phyloP scores from a whole-genome alignment of 2,888 invertebrate genomes.

The Ceramica pisi region DNA sequence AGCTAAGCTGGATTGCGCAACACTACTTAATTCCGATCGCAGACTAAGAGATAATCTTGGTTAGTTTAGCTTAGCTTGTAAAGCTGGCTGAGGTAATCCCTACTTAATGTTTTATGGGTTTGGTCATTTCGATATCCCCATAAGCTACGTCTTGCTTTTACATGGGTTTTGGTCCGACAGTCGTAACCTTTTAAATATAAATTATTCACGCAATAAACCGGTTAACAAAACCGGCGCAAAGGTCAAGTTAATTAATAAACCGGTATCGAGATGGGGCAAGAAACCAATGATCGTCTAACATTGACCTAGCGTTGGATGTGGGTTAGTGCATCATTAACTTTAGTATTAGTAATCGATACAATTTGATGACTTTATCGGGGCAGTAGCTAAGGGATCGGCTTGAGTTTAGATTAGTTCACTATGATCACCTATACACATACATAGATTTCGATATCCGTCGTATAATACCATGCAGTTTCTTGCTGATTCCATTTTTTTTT shows the following conservation, averaged over 20 bases:
- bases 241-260: neutral
- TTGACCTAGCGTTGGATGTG: neutral
- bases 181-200: too few relatives aligned
- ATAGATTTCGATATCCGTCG: too few relatives aligned
- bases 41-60: neutral
- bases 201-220: neutral
- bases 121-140: too few relatives aligned
- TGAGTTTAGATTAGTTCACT: too few relatives aligned
- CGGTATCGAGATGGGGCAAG: neutral
- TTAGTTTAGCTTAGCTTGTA: neutral
- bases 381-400: neutral
- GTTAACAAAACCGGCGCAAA: conserved; percentile 1
- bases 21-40: neutral
- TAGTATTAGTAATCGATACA: neutral
- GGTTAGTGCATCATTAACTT: conserved; percentile 11
- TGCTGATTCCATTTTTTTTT: too few relatives aligned
- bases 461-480: too few relatives aligned
- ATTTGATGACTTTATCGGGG: neutral
- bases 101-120: too few relatives aligned
- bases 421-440: too few relatives aligned
- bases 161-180: too few relatives aligned
- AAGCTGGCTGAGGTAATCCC: too few relatives aligned
- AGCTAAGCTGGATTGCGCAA: neutral
- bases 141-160: too few relatives aligned
- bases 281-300: neutral